Evolutionary conservation across 2,888 invertebrate genomes (phyloP), one percentile per base, ranked within the genome.

Genomic region (Melieria picta): DNA sequence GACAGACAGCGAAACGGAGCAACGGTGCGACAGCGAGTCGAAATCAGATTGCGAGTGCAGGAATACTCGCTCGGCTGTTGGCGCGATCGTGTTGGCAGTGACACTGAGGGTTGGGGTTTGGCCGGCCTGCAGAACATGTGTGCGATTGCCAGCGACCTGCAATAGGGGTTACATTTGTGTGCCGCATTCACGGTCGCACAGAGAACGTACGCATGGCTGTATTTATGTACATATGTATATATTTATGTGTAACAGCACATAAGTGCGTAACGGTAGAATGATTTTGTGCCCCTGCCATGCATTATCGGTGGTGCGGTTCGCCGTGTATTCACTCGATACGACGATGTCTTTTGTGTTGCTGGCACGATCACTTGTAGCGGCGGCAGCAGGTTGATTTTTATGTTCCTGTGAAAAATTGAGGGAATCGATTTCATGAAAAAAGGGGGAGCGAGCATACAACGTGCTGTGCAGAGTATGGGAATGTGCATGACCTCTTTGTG

Each of bases 301-400:
- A 10, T 16, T 13, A 48, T 69, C 50, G 64, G 65, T 10, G 61
- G 63, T 52, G 57, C 11, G 64, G 57, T 45, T 55, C 45, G 43
- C 11, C 50, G 42, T 48, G 56, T n/a, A 50, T 47, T 43, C 43
- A 42, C 45, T 65, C 7, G 45, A 9, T 45, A 30, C 30, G 30
- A 30, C 30, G 1, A 30, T 30, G 30, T 30, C 10, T 61, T 68
- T 45, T 11, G 55, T 50, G 56, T 69, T 69, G 30, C 48, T 42
- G 46, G 50, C 61, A 71, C 63, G 75, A 75, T 73, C 75, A 73
- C 71, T 68, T 69, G 47, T 66, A 48, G 10, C 47, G 10, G 9
- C 30, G 42, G 46, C 55, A 30, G 61, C 73, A 75, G 75, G 72
- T 75, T 75, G 71, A 63, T 63, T 71, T 66, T 71, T 50, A 63